Evolutionary conservation across 2,888 invertebrate species (phyloP), one percentile per base, ranked within the genome.

Genomic region (Apantesis nais): DNA sequence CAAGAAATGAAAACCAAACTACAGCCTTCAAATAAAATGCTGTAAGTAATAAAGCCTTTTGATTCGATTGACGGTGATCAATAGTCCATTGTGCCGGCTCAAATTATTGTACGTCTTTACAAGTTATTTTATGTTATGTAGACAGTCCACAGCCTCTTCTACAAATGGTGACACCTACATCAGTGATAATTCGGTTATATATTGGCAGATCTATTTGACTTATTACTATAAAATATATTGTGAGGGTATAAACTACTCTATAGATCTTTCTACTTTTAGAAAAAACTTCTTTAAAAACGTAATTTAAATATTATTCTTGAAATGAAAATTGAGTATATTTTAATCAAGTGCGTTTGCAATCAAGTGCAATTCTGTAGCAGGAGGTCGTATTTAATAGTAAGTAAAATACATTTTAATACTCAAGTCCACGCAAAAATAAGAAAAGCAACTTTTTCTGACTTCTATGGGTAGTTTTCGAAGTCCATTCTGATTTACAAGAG

Each of bases 1-100:
- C 14, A 39, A 62, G 37, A 1, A 19, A 12, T 63, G 62, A 41
- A 62, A 63, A 63, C 19, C 25, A 41, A 62, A 29, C 29, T 29
- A 41, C 11, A 39, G 62, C 25, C 19, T 67, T 67, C 66, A 55
- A 62, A 44, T 63, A 55, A 69, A 16, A 60, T 41, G 22, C 76
- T 74, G 72, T 77, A 77, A 77, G 76, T 79, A 77, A 79, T 78
- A 81, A 80, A 79, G 72, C 70, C 64, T 48, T 75, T 73, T 73
- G 71, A 67, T 72, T 68, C 63, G 69, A 55, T 71, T 83, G 87
- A 86, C 85, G 83, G 84, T 86, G 88, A 88, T 85, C 81, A 82
- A 88, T 88, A 63, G 87, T 71, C 82, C 82, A 88, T 88, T 88
- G 87, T 87, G 69, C 61, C 60, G 74, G 78, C 83, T 85, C 76